phyloP scores from a whole-genome alignment of 2,797 vertebrate species.

The Fringilla coelebs region DNA sequence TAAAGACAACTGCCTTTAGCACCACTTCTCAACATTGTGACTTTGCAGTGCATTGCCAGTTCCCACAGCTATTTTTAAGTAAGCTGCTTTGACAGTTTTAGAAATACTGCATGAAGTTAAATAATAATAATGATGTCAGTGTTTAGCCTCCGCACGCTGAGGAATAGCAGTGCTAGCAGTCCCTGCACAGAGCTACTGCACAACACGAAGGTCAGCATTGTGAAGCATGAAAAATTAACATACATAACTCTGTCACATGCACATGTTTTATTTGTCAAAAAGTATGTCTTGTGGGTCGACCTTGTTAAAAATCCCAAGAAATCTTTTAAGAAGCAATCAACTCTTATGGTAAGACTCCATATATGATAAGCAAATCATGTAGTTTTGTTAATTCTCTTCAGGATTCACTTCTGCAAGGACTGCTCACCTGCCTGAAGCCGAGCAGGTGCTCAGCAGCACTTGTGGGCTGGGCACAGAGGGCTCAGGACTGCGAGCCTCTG shows the following conservation, averaged over 20 bases:
- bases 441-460: background rate
- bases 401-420: slow-evolving; percentile 6
- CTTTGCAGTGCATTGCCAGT: background rate
- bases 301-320: slow-evolving; percentile 41
- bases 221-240: slow-evolving; percentile 38
- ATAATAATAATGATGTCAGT: slow-evolving; percentile 45
- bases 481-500: background rate
- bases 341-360: background rate
- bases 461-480: background rate
- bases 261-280: slow-evolving; percentile 61
- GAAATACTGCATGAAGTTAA: slow-evolving; percentile 45
- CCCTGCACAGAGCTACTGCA: background rate
- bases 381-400: slow-evolving; percentile 39
- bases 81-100: slow-evolving; percentile 22
- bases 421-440: background rate
- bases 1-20: slow-evolving; percentile 56
- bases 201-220: background rate
- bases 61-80: slow-evolving; percentile 41
- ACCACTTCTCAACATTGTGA: slow-evolving; percentile 37
- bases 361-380: slow-evolving; percentile 4
- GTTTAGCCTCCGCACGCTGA: slow-evolving; percentile 38
- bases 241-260: slow-evolving; percentile 55
- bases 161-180: background rate
- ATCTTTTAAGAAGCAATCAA: slow-evolving; percentile 28
- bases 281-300: slow-evolving; percentile 33